Evolutionary conservation across 2,113 vertebrate genomes (phyloP).

Genomic region (Nycticorax nycticorax): DNA sequence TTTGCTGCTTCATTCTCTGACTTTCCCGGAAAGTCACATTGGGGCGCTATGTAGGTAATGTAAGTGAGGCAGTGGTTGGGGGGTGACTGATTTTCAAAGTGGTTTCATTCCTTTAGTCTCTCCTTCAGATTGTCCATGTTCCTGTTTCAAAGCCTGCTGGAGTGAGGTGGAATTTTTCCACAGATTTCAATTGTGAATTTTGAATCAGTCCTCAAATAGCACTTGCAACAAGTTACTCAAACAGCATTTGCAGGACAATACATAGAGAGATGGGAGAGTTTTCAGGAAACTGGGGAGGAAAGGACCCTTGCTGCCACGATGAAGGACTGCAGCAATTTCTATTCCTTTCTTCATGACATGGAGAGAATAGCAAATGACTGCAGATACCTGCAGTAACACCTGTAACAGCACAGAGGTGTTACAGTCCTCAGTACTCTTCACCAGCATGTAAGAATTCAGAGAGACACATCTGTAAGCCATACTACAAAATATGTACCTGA

Average conservation of each 20-base stretch:
- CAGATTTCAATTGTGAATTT: background rate
- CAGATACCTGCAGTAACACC: background rate
- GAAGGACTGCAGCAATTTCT: background rate
- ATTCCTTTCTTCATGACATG: background rate
- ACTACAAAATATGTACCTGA: background rate
- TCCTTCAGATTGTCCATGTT: background rate
- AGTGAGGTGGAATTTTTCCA: background rate
- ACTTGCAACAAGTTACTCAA: background rate
- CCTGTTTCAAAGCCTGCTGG: background rate
- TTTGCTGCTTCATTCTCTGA: background rate
- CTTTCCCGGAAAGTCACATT: background rate
- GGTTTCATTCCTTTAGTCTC: background rate
- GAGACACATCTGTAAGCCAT: background rate
- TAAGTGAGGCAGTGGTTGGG: background rate
- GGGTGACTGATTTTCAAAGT: background rate
- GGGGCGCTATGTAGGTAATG: background rate
- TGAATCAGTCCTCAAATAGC: background rate
- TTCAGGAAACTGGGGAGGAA: background rate
- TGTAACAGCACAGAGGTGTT: background rate
- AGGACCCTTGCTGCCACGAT: background rate
- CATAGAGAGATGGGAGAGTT: background rate
- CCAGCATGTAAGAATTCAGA: background rate
- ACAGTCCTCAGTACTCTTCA: background rate
- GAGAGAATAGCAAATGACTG: background rate
- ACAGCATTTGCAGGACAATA: background rate